Base-by-base conservation (phyloP, 2,888 invertebrate genomes). In the Dasypogon diadema region DNA sequence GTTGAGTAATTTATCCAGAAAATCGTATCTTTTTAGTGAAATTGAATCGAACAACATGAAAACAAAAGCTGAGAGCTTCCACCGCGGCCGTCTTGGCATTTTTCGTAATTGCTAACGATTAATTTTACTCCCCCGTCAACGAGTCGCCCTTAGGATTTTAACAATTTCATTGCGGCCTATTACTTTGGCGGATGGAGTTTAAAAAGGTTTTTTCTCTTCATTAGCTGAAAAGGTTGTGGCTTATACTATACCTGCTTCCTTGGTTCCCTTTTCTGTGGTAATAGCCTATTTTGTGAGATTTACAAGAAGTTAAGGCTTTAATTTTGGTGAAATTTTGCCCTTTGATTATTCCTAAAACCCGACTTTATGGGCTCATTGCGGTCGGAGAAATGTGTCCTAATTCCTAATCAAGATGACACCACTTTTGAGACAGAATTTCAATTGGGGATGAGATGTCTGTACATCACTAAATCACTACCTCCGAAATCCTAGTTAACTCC, bases 1-100 rank as follows among this genome's bases (percentile, higher is more conserved):
- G 22, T 65, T 42, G 18, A 24, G 42, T 65, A 65, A 65, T 65
- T 65, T 65, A 65, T 37, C 24, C 48, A 34, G 65, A 65, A 65
- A 65, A 60, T 60, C 60, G 37, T 37, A 60, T 60, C 60, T 18
- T 37, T 30, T 26, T 16, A 16, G 34, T 30, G 26, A 58, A 58
- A 21, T 34, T 60, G 60, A 16, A 21, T 16, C 26, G 12, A 30
- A 21, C 18, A 37, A 21, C 21, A 34, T 6, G 14, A 51, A 51
- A 18, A 51, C 51, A 2, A 51, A 16, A 51, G 51, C 3, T 2
- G 21, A 51, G 21, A 51, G 3, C 14, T 2, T 16, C 51, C 18
- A 51, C 18, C 42, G 42, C 42, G 42, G 18, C 1, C 16, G 16
- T 16, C 51, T 21, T 51, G 42, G 12, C 42, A n/a, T 12, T 12